These are phyloP conservation scores for Pseudoips prasinana DNA, from an alignment of 2,888 invertebrate genomes.

Conservation along the genomic window DNA sequence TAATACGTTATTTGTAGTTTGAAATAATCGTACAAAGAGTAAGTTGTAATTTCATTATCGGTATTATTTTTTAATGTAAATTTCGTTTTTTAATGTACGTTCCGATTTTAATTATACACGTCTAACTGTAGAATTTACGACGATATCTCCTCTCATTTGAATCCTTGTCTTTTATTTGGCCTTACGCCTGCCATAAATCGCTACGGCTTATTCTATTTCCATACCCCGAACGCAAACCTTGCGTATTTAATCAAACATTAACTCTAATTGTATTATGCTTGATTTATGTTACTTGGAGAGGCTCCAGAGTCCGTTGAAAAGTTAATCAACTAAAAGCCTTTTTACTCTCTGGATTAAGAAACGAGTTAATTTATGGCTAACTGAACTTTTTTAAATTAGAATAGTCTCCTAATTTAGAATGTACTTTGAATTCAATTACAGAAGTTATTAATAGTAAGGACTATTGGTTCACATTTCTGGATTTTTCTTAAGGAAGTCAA, in stretches of 20 bases:
- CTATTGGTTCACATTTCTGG: too few species aligned
- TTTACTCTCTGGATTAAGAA: slow-evolving; percentile 62
- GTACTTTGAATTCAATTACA: slow-evolving; percentile 20
- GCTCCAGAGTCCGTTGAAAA: slow-evolving; percentile 68
- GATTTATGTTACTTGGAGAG: slow-evolving; percentile 66
- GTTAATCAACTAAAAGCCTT: slow-evolving; percentile 78
- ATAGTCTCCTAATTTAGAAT: slow-evolving; percentile 26
- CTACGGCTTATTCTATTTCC: background rate
- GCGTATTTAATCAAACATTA: slow-evolving; percentile 61
- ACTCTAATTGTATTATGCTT: slow-evolving; percentile 69
- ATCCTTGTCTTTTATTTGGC: too few species aligned
- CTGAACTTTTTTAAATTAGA: slow-evolving; percentile 61
- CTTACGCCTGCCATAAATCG: too few species aligned
- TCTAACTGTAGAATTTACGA: too few species aligned
- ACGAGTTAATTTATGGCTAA: slow-evolving; percentile 68
- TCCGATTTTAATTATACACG: too few species aligned
- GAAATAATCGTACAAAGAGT: too few species aligned
- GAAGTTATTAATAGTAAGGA: slow-evolving; percentile 6
- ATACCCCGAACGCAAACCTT: slow-evolving; percentile 22
- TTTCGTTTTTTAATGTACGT: too few species aligned
- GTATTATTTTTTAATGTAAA: too few species aligned
- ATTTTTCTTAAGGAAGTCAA: too few species aligned
- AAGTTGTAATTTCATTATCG: too few species aligned
- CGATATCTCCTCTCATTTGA: too few species aligned
- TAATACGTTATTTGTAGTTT: too few species aligned